These are phyloP conservation scores for Solenopsis fugax DNA, from an alignment of 1,140 invertebrate genomes.

Conservation along the genomic window DNA sequence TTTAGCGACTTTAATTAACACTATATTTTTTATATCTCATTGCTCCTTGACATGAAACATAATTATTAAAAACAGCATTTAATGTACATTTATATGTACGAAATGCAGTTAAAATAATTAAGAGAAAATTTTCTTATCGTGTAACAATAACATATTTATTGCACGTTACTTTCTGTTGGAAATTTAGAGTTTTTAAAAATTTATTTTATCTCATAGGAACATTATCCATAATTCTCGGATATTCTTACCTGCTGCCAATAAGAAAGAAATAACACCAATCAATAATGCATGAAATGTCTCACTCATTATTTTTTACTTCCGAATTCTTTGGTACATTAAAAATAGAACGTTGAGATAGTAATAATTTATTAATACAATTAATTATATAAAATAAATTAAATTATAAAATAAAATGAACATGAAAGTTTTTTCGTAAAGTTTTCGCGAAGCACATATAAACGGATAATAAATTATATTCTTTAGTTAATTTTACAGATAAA, in stretches of 20 bases:
- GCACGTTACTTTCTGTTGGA: constrained; percentile 21
- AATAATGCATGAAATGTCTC: not conserved
- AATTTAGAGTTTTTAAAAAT: not conserved
- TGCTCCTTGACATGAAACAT: not conserved
- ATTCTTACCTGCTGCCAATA: constrained; percentile 18
- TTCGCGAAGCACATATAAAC: not conserved
- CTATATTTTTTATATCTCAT: not conserved
- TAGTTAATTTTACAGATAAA: not conserved
- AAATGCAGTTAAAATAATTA: not conserved
- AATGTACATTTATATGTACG: not conserved
- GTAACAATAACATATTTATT: not conserved
- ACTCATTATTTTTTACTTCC: not conserved
- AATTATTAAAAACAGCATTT: not conserved
- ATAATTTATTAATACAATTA: not conserved
- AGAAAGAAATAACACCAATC: not conserved
- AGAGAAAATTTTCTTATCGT: not conserved
- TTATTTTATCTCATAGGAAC: not conserved
- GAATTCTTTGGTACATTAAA: not conserved
- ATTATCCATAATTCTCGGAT: not conserved
- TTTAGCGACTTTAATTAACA: not conserved
- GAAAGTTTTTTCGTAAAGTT: not conserved
- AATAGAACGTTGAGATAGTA: not conserved
- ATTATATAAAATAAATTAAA: not conserved
- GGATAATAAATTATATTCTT: constrained; percentile 4
- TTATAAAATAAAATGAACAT: not conserved